Evolutionary conservation across 2,888 invertebrate genomes (phyloP), one percentile per base, ranked within the genome.

Genomic region (Brassicogethes aeneus): DNA sequence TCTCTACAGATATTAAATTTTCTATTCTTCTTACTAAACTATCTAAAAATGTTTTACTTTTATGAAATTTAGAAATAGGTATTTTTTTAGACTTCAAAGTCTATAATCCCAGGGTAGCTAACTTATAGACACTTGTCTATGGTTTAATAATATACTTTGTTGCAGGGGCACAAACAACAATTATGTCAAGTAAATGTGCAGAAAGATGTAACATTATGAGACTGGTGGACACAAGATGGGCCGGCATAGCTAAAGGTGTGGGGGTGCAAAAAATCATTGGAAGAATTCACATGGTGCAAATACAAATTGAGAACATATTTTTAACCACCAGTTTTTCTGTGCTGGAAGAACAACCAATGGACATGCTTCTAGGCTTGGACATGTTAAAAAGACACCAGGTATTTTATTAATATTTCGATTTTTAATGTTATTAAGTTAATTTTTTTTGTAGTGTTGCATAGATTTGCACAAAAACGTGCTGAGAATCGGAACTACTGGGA

Each of bases 361-460:
- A 99, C 60, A 94, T 99, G 92, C 71, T 99, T 42, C 74, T 99
- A 10, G 99, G 99, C 0, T 73, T 99, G 40, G 97, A 99, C 62
- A 96, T 97, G 94, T 74, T 99, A 0, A 93, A 90, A 70, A 73
- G 96, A 56, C 96, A 97, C 75, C 95, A 94, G 77, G 89, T 88
- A 61, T n/a, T n/a, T n/a, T n/a, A n/a, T n/a, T n/a, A n/a, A n/a
- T n/a, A n/a, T n/a, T n/a, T n/a, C n/a, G n/a, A n/a, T n/a, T n/a
- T n/a, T n/a, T n/a, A n/a, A n/a, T n/a, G n/a, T n/a, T n/a, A n/a
- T n/a, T n/a, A n/a, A n/a, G n/a, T n/a, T n/a, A n/a, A n/a, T 42
- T 32, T 47, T 16, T 33, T 23, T 52, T 52, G 49, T 58, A 88
- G 81, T 96, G 95, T 68, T 84, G 83, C 53, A 93, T 96, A 55